Percentiles rank a stretch among this genome's conserved stretches.
These are phyloP conservation scores for Meandrusa payeni DNA, from an alignment of 2,888 invertebrate genomes.

Conservation along the genomic window DNA sequence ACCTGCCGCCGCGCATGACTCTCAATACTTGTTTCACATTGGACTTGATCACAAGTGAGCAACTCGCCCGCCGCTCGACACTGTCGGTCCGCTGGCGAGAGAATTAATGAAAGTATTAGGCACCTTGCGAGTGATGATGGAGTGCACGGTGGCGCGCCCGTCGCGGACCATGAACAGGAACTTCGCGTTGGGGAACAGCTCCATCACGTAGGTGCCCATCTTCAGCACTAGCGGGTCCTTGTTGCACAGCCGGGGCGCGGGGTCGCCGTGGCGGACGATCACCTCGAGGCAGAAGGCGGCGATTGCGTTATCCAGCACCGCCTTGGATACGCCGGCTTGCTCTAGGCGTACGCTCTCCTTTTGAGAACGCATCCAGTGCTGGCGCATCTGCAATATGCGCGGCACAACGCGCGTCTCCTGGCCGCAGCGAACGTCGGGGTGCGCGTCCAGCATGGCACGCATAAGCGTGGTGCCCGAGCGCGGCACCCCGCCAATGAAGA, in stretches of 20 bases:
- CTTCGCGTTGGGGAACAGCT: constrained; percentile 98
- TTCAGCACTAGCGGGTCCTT: constrained; percentile 99
- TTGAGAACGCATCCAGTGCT: constrained; percentile 97
- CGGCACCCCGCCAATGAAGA: constrained; percentile 98
- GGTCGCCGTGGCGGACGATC: constrained; percentile 97
- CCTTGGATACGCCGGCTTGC: constrained; percentile 96
- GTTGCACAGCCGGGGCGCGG: constrained; percentile 97
- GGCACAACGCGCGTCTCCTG: constrained; percentile 99
- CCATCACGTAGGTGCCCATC: constrained; percentile 95
- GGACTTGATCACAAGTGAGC: no score
- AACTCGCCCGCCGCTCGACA: no score
- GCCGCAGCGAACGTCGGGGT: constrained; percentile 97
- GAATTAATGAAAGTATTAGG: constrained; percentile 11
- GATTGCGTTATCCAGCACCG: constrained; percentile 96
- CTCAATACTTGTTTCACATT: no score
- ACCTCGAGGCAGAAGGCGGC: constrained; percentile 98
- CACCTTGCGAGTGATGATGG: constrained; percentile 97
- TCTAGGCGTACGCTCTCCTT: constrained; percentile 94
- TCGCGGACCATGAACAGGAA: constrained; percentile 99
- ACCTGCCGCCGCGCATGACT: constrained; percentile 43
- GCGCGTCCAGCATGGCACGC: constrained; percentile 98
- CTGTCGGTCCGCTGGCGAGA: no score
- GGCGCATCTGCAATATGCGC: constrained; percentile 95
- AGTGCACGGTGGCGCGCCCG: constrained; percentile 98
- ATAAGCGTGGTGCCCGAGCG: constrained; percentile 98